Conservation (phyloP, 2,797 vertebrate species). For the Clarias platycephalus region DNA sequence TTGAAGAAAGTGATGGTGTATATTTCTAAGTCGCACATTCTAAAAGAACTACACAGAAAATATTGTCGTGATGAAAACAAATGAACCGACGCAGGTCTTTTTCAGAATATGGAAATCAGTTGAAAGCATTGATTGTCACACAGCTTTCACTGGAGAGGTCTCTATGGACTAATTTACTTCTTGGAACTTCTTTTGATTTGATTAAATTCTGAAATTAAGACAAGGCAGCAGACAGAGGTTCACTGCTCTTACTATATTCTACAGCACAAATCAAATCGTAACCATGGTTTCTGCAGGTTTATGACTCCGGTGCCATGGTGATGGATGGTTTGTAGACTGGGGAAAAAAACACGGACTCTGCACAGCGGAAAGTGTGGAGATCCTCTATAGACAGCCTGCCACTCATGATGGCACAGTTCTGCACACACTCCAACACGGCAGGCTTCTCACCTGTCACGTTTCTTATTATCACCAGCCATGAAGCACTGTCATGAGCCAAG, state of each 20-base stretch:
- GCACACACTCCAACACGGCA: slow-evolving; percentile 28
- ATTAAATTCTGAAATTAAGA: slow-evolving; percentile 22
- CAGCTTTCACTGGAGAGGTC: background rate
- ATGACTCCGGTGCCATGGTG: slow-evolving; percentile 51
- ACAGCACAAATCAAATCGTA: slow-evolving; percentile 39
- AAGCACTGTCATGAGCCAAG: slow-evolving; percentile 49
- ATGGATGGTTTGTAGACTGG: slow-evolving; percentile 37
- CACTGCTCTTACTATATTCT: slow-evolving; percentile 24
- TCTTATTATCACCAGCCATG: slow-evolving; percentile 55
- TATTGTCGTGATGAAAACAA: background rate
- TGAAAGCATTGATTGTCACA: background rate
- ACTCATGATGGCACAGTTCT: slow-evolving; percentile 27
- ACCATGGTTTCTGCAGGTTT: slow-evolving; percentile 56
- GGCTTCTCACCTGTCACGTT: slow-evolving; percentile 32
- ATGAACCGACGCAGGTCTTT: background rate
- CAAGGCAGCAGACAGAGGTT: slow-evolving; percentile 10
- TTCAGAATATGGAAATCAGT: background rate
- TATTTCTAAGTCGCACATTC: background rate
- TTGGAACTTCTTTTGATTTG: slow-evolving; percentile 30
- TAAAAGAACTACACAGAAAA: background rate
- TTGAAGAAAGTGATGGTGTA: background rate
- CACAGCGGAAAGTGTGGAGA: slow-evolving; percentile 47
- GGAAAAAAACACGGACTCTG: slow-evolving; percentile 30
- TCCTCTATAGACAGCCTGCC: slow-evolving; percentile 53
- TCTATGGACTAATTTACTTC: slow-evolving; percentile 13